A percentile compares a stretch with the other conserved stretches of the same genome.
Conservation (phyloP, 92 coral and sea anemone species). For the Galaxea fascicularis region DNA sequence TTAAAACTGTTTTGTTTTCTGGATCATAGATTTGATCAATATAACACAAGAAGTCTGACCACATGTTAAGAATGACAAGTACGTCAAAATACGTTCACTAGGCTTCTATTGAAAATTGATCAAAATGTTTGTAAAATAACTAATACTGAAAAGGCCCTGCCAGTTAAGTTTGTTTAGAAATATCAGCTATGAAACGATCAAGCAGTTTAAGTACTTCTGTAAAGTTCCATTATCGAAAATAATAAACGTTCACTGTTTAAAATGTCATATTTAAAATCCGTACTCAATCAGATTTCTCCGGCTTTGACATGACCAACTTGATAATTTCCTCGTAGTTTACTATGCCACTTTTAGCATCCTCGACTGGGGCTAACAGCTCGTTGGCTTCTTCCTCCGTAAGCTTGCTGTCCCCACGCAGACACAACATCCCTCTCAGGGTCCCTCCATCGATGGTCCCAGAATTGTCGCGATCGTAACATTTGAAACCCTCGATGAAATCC, state of each 20-base stretch:
- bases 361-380: constrained; percentile 77
- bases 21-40: too few species aligned
- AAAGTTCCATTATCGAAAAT: too few species aligned
- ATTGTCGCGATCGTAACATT: constrained; percentile 94
- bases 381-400: constrained; percentile 80
- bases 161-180: neutral
- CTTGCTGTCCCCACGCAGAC: constrained; percentile 84
- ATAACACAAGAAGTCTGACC: too few species aligned
- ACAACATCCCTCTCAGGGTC: constrained; percentile 80
- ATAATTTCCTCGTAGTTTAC: constrained; percentile 92
- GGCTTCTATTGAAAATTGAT: too few species aligned
- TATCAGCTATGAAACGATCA: neutral
- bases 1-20: too few species aligned
- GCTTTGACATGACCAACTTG: constrained; percentile 90
- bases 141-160: too few species aligned
- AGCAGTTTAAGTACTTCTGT: neutral
- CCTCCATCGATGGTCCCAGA: constrained; percentile 89
- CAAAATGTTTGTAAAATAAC: too few species aligned
- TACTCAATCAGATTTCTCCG: constrained; percentile 35
- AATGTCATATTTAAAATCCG: neutral
- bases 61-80: too few species aligned
- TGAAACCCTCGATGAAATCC: constrained; percentile 94
- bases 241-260: neutral
- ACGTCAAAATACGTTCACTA: too few species aligned
- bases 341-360: constrained; percentile 81